A percentile compares a stretch with the other conserved stretches of the same genome.
Evolutionary conservation across 2,888 invertebrate species (phyloP).

Genomic region (Cheilosia urbana): DNA sequence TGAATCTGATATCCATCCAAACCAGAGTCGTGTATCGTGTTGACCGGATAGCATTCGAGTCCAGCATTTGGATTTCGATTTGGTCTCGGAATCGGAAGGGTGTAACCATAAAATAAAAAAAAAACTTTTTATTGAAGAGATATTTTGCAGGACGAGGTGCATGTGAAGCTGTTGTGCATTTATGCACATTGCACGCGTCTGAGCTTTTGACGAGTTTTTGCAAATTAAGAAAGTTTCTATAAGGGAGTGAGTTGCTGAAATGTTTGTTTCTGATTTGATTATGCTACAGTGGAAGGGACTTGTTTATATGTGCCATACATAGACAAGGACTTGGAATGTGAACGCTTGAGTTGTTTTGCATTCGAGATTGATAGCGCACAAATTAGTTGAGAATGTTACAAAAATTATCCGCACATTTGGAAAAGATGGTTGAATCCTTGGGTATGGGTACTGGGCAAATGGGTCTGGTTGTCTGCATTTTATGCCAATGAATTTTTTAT

Average conservation of each 20-base stretch:
- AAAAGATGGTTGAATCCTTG: too few species aligned
- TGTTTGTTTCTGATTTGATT: conserved; percentile 54
- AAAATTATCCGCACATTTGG: too few species aligned
- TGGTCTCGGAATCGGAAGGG: background rate
- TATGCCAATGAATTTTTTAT: too few species aligned
- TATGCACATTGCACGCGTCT: conserved; percentile 21
- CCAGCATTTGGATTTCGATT: conserved; percentile 14
- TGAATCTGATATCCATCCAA: conserved; percentile 59
- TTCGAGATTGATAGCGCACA: too few species aligned
- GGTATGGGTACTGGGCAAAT: too few species aligned
- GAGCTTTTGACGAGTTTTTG: conserved; percentile 31
- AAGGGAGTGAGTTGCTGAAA: conserved; percentile 3
- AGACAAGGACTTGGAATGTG: background rate
- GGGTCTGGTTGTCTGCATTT: too few species aligned
- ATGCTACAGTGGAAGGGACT: background rate
- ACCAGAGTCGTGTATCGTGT: conserved; percentile 30
- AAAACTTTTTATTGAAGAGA: conserved; percentile 56
- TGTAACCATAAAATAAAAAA: conserved; percentile 33
- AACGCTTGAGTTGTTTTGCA: background rate
- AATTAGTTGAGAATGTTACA: too few species aligned
- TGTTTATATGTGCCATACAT: background rate
- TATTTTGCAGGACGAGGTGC: conserved; percentile 18
- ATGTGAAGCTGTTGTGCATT: conserved; percentile 40
- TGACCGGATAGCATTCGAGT: conserved; percentile 36
- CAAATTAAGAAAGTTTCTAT: conserved; percentile 68